Base-by-base conservation (phyloP, 2,888 invertebrate species). In the Melangyna quadrimaculata region DNA sequence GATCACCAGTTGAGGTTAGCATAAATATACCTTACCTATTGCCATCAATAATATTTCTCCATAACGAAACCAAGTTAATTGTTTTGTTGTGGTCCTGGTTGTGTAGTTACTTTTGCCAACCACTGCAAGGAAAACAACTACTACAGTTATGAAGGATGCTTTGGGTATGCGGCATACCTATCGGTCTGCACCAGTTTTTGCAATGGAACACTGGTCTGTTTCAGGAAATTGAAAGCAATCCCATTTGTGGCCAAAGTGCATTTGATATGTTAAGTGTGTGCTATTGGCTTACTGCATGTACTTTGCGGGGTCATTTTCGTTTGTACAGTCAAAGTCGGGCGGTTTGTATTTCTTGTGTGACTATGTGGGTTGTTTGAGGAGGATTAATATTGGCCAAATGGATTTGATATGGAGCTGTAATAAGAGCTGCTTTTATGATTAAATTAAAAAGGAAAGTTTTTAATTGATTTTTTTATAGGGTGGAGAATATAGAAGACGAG, bases 141-240 rank as follows among this genome's bases (percentile, higher is more conserved):
- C 55, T 55, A 17, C 55, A 55, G 29, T 55, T 55, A 32, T 57
- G n/a, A 27, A 12, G 14, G n/a, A 9, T 48, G 27, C 48, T 17
- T 29, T 12, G 32, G 3, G 19, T 53, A 8, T 12, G 48, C 2
- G 29, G 8, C 27, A n/a, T n/a, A 43, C 0, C 0, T 9, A 32
- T n/a, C 10, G 8, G 40, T 10, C 57, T 22, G 22, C 22, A 22
- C 14, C 35, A 22, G 37, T 24, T 14, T 51, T 14, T 22, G 2
- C 22, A 35, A 14, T 35, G 32, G 6, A 24, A 53, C 19, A 17
- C 5, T 45, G 40, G n/a, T 14, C 17, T 29, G 35, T 40, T 37
- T 19, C 53, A 61, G 57, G 57, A 37, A 63, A 22, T n/a, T 55
- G 73, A 57, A 78, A 78, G 74, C 78, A 83, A 83, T 74, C 78